phyloP scores from a whole-genome alignment of 1,140 invertebrate species.

The Philopotamus ludificatus region DNA sequence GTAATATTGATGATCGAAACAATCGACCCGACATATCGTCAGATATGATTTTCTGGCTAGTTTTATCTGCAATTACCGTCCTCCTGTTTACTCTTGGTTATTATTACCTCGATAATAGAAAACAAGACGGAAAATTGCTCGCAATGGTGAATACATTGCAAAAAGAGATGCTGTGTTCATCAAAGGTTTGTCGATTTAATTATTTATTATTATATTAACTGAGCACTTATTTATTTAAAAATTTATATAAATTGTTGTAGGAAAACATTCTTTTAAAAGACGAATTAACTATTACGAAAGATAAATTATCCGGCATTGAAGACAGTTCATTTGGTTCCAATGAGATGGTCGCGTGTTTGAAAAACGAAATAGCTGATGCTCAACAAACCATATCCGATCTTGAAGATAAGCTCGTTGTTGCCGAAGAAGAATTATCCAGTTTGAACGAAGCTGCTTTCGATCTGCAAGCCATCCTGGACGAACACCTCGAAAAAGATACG shows the following conservation, averaged over 20 bases:
- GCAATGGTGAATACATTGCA: constrained; percentile 54
- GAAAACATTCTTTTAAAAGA: constrained; percentile 67
- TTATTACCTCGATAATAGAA: constrained; percentile 72
- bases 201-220: constrained; percentile 6
- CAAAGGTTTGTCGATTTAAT: constrained; percentile 47
- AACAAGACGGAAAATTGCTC: constrained; percentile 58
- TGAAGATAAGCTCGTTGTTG: constrained; percentile 46
- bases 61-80: constrained; percentile 66
- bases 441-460: constrained; percentile 38
- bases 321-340: constrained; percentile 70
- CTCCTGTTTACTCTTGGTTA: constrained; percentile 73
- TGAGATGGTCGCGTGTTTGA: constrained; percentile 65
- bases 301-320: constrained; percentile 63
- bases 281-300: constrained; percentile 61
- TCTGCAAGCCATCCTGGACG: constrained; percentile 36
- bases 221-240: constrained; percentile 38
- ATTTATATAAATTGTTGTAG: constrained; percentile 45
- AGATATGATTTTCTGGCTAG: constrained; percentile 53
- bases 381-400: constrained; percentile 49
- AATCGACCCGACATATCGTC: constrained; percentile 24
- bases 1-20: constrained; percentile 29
- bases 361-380: constrained; percentile 59
- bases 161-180: constrained; percentile 52
- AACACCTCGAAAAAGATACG: constrained; percentile 33
- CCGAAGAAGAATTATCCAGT: constrained; percentile 45